phyloP scores from a whole-genome alignment of 2,113 vertebrate species.

The Paraplagusia blochii region DNA sequence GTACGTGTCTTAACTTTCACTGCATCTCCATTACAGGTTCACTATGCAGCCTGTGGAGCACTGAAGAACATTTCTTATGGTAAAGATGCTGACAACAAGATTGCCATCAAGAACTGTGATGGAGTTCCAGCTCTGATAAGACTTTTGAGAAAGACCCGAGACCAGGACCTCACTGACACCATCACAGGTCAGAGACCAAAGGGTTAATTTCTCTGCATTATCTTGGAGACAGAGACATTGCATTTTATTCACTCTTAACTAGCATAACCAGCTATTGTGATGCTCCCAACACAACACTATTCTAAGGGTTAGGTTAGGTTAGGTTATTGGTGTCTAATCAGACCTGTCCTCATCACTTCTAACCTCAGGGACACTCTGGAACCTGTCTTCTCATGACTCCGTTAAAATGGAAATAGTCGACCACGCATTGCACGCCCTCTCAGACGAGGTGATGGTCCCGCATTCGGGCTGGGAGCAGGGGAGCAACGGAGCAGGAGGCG shows the following conservation, averaged over 20 bases:
- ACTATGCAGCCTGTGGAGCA: slow-evolving; percentile 90
- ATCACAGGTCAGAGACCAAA: slow-evolving; percentile 83
- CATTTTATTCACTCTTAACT: too few species aligned
- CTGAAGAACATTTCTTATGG: slow-evolving; percentile 97
- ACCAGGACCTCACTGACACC: slow-evolving; percentile 90
- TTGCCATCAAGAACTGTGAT: slow-evolving; percentile 97
- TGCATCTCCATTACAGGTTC: slow-evolving; percentile 53
- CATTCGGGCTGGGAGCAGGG: slow-evolving; percentile 89
- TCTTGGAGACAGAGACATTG: too few species aligned
- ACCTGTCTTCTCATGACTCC: slow-evolving; percentile 93
- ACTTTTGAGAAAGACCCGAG: slow-evolving; percentile 85
- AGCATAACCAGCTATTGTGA: too few species aligned
- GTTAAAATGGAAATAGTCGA: slow-evolving; percentile 99
- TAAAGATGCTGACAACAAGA: slow-evolving; percentile 91
- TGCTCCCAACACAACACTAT: too few species aligned
- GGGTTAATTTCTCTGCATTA: too few species aligned
- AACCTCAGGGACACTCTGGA: slow-evolving; percentile 89
- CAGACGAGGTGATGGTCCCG: slow-evolving; percentile 89
- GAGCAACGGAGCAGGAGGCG: slow-evolving; percentile 68
- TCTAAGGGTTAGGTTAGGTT: too few species aligned
- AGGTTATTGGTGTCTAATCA: too few species aligned
- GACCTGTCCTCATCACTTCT: background rate
- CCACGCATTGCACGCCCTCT: slow-evolving; percentile 87
- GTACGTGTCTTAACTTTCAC: slow-evolving; percentile 4
- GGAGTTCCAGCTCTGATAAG: slow-evolving; percentile 87